Evolutionary conservation across 2,888 invertebrate species (phyloP).

Genomic region (Hermaeophaga mercurialis): DNA sequence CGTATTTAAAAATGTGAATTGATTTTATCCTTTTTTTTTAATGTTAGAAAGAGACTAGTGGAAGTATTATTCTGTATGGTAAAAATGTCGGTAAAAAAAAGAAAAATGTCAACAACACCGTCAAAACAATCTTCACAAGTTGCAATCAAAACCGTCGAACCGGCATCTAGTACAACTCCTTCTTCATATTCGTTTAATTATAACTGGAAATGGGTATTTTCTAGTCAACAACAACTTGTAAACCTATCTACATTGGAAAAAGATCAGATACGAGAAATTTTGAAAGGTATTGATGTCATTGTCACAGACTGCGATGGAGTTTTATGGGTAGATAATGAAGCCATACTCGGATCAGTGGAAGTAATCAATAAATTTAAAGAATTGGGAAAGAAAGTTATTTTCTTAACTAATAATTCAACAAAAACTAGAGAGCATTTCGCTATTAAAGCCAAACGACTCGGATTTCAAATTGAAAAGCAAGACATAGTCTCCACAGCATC

Average conservation of each 20-base stretch:
- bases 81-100: no score
- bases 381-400: slow-evolving; percentile 81
- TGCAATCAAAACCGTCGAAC: no score
- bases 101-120: no score
- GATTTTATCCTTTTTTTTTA: no score
- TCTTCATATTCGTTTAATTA: no score
- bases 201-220: no score
- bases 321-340: slow-evolving; percentile 75
- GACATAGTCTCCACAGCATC: slow-evolving; percentile 82
- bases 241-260: slow-evolving; percentile 64
- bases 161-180: no score
- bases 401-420: slow-evolving; percentile 90
- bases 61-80: no score
- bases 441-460: slow-evolving; percentile 72
- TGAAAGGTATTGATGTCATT: slow-evolving; percentile 78
- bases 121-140: no score
- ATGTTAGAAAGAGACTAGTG: no score
- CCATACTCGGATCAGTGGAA: slow-evolving; percentile 72
- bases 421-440: slow-evolving; percentile 79
- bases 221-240: slow-evolving; percentile 13
- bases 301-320: slow-evolving; percentile 89
- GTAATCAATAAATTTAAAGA: slow-evolving; percentile 71
- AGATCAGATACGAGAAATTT: slow-evolving; percentile 66
- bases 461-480: slow-evolving; percentile 69
- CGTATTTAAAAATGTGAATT: no score